Evolutionary conservation across 2,113 vertebrate genomes (phyloP).

Genomic region (Empidonax traillii): DNA sequence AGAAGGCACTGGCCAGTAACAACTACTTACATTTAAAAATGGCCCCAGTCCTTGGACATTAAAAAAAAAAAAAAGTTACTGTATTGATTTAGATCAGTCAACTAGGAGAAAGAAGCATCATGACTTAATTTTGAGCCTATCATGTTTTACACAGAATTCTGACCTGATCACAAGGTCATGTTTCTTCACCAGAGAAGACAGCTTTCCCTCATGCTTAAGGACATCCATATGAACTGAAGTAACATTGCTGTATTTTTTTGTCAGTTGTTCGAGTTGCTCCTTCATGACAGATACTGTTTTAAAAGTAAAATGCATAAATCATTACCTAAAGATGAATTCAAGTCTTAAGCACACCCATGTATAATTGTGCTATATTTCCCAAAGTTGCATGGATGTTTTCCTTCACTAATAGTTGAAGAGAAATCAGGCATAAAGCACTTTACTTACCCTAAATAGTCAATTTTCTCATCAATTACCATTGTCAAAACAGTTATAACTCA

Average conservation of each 20-base stretch:
- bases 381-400: neutral
- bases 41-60: neutral
- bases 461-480: neutral
- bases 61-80: neutral
- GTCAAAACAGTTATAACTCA: neutral
- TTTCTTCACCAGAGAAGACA: conserved; percentile 85
- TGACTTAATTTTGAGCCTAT: neutral
- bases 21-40: neutral
- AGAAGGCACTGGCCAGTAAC: neutral
- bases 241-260: conserved; percentile 80
- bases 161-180: conserved; percentile 94
- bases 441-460: neutral
- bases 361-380: neutral
- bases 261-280: conserved; percentile 85
- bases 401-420: neutral
- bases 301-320: neutral
- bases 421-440: neutral
- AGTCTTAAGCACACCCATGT: neutral
- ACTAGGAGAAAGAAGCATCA: neutral
- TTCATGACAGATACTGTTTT: conserved; percentile 82
- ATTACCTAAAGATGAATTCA: neutral
- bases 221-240: conserved; percentile 82
- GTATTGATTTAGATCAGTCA: neutral
- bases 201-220: conserved; percentile 78
- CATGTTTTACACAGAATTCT: neutral